Percentiles rank a stretch among this genome's conserved stretches.
These are phyloP conservation scores for Dunckerocampus dactyliophorus DNA, from an alignment of 2,113 vertebrate genomes.

Conservation along the genomic window DNA sequence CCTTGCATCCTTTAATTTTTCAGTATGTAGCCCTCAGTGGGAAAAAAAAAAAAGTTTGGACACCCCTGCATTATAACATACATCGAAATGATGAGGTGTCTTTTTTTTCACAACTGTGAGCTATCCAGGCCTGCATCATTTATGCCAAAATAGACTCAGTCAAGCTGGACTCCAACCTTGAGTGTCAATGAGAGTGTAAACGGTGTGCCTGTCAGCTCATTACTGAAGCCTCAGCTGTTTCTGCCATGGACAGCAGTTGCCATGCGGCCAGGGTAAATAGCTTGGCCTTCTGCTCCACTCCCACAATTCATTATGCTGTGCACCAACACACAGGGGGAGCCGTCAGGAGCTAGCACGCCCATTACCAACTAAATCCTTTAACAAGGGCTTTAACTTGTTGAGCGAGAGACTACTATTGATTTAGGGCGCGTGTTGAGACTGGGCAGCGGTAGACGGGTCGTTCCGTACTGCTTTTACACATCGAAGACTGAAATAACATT, in stretches of 20 bases:
- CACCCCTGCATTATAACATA: neutral
- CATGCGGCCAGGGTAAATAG: slow-evolving; percentile 61
- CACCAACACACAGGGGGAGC: slow-evolving; percentile 47
- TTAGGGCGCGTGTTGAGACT: slow-evolving; percentile 34
- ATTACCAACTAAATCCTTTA: slow-evolving; percentile 64
- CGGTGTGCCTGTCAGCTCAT: slow-evolving; percentile 71
- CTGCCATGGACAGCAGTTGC: slow-evolving; percentile 48
- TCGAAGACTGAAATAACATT: neutral
- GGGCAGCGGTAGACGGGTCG: slow-evolving; percentile 27
- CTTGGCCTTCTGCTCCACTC: slow-evolving; percentile 62
- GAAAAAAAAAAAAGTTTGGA: too few species aligned
- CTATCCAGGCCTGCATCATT: slow-evolving; percentile 47
- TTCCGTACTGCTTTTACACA: slow-evolving; percentile 32
- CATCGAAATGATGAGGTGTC: neutral
- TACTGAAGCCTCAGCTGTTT: slow-evolving; percentile 59
- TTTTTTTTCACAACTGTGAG: slow-evolving; percentile 41
- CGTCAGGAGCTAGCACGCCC: slow-evolving; percentile 63
- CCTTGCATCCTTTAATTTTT: too few species aligned
- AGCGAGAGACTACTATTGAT: slow-evolving; percentile 68
- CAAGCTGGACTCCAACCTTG: slow-evolving; percentile 44
- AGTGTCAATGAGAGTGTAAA: slow-evolving; percentile 62
- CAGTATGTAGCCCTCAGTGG: too few species aligned
- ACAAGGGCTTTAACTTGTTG: slow-evolving; percentile 62
- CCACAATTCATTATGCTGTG: slow-evolving; percentile 64
- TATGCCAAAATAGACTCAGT: slow-evolving; percentile 42